Evolutionary conservation across 1,140 invertebrate genomes (phyloP).

Genomic region (Hyles euphorbiae): DNA sequence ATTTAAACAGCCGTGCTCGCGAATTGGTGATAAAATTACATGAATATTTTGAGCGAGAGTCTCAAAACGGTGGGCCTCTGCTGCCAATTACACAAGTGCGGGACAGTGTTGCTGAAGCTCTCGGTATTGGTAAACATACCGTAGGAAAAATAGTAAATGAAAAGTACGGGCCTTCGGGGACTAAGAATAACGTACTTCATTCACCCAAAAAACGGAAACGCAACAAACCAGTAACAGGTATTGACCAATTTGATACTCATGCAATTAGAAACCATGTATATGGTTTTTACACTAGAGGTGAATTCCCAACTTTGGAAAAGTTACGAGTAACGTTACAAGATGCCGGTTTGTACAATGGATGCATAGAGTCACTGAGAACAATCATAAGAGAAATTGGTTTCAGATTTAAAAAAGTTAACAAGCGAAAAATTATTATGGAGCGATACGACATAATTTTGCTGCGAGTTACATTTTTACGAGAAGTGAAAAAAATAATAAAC

Average conservation of each 20-base stretch:
- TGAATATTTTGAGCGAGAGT: too few species aligned
- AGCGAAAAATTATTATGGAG: slow-evolving; percentile 22
- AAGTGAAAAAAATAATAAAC: slow-evolving; percentile 18
- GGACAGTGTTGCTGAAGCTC: slow-evolving; percentile 1
- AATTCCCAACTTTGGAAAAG: slow-evolving; percentile 4
- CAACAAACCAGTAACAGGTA: slow-evolving; percentile 8
- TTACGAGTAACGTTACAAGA: slow-evolving; percentile 10
- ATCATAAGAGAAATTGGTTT: slow-evolving; percentile 17
- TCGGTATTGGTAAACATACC: slow-evolving; percentile 12
- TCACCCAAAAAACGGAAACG: slow-evolving; percentile 10
- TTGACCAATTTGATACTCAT: slow-evolving; percentile 22
- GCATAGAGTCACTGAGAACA: slow-evolving; percentile 11
- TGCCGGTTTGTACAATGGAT: slow-evolving; percentile 8
- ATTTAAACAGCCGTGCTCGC: too few species aligned
- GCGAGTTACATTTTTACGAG: slow-evolving; percentile 18
- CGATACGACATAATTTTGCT: slow-evolving; percentile 16
- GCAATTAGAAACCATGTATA: slow-evolving; percentile 17
- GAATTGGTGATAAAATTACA: too few species aligned
- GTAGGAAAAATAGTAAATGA: slow-evolving; percentile 16
- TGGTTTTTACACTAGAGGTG: slow-evolving; percentile 16
- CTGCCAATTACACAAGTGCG: too few species aligned
- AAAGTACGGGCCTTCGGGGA: slow-evolving; percentile 14
- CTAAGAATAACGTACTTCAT: slow-evolving; percentile 13
- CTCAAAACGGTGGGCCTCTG: too few species aligned
- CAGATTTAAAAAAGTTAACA: slow-evolving; percentile 14